Conservation (phyloP, 2,113 vertebrate genomes). For the Scartelaos histophorus region DNA sequence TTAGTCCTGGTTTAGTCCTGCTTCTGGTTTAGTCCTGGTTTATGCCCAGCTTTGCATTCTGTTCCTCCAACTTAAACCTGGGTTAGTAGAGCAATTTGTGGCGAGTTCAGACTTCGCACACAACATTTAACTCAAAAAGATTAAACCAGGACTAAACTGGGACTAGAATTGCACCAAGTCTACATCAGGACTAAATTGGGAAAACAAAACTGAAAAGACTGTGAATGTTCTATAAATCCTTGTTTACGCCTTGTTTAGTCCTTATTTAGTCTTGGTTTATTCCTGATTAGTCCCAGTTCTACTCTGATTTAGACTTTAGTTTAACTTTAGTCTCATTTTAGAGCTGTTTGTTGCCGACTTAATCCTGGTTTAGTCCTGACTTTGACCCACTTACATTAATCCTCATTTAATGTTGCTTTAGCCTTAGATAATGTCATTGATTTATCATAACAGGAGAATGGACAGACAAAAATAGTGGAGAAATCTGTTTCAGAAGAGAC, state of each 20-base stretch:
- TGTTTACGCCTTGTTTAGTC: background rate
- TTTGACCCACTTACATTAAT: conserved; percentile 65
- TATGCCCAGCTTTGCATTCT: background rate
- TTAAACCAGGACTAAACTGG: no score
- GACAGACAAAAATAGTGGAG: background rate
- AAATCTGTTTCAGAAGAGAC: conserved; percentile 55
- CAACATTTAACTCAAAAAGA: no score
- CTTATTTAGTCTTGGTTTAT: conserved; percentile 38
- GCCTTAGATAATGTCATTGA: background rate
- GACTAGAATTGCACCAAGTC: no score
- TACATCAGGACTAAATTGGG: no score
- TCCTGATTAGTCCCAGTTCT: conserved; percentile 26
- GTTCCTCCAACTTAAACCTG: no score
- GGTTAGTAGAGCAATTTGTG: no score
- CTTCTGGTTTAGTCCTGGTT: conserved; percentile 62
- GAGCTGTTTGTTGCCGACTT: no score
- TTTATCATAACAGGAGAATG: background rate
- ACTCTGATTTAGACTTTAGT: background rate
- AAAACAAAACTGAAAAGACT: no score
- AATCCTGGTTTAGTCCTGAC: conserved; percentile 50
- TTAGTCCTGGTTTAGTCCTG: conserved; percentile 60
- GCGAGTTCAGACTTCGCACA: no score
- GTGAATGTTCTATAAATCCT: background rate
- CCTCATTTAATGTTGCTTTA: background rate
- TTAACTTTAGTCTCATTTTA: background rate